These are phyloP conservation scores for Pogonognathellus flavescens DNA, from an alignment of 1,140 invertebrate species.

Conservation along the genomic window DNA sequence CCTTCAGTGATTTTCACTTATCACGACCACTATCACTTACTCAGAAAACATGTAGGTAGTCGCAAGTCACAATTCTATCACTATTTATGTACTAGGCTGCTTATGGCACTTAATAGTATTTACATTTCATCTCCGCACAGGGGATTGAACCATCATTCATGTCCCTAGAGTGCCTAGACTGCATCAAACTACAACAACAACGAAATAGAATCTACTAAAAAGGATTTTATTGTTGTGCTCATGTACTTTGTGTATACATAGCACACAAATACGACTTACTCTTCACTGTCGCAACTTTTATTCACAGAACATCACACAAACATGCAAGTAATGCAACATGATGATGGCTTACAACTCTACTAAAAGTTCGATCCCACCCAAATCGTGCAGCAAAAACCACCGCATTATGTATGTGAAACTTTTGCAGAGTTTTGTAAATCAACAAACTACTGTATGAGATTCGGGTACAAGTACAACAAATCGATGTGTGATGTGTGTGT, in stretches of 20 bases:
- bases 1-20: too few species aligned
- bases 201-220: background rate
- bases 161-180: too few species aligned
- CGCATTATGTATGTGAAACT: conserved; percentile 8
- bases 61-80: too few species aligned
- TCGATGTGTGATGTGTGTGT: background rate
- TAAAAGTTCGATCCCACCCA: conserved; percentile 32
- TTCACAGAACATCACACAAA: background rate
- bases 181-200: too few species aligned
- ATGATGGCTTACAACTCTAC: background rate
- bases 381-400: conserved; percentile 39
- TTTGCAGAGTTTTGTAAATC: background rate
- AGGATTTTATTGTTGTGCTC: conserved; percentile 9
- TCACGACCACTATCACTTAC: too few species aligned
- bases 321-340: conserved; percentile 18
- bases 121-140: too few species aligned
- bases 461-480: background rate
- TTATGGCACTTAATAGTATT: too few species aligned
- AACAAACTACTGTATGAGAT: background rate
- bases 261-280: conserved; percentile 1
- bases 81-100: too few species aligned
- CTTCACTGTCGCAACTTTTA: background rate
- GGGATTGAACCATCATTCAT: too few species aligned
- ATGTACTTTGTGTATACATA: background rate
- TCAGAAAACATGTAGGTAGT: too few species aligned